Base-by-base conservation (phyloP, 2,797 vertebrate genomes). In the Oreortyx pictus region DNA sequence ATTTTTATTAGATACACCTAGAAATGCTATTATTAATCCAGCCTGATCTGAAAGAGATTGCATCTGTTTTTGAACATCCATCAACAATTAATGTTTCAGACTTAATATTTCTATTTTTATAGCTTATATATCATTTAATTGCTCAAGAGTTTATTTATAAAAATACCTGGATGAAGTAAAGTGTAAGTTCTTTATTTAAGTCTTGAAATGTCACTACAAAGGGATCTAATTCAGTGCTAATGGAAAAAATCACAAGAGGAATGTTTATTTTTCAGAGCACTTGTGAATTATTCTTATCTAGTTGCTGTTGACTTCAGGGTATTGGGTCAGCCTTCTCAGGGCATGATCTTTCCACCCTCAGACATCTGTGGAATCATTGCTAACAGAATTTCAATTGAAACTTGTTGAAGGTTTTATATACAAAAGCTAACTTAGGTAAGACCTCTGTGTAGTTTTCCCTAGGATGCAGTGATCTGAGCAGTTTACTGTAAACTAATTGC, bases 221-320 rank as follows among this genome's bases (percentile, higher is more conserved):
- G 77, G 86, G 44, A 76, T 91, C 82, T 93, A 74, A 79, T 94
- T 91, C 64, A 81, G 56, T 66, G 74, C 71, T 80, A 81, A 35
- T 52, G 15, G 19, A 59, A 73, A 80, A 80, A 88, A 52, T 44
- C 37, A 8, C 5, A 19, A 31, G 52, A 81, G 37, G 43, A 81
- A 14, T 5, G 1, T 49, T 65, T 68, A 13, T 59, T 91, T 61
- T 81, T 75, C n/a, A 76, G 64, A 81, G 50, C 14, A 4, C 24
- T 31, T 90, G 22, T 91, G 44, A 82, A 84, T 19, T 75, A 68
- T 52, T 31, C 22, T 82, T 72, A 47, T 17, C 8, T 66, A 29
- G 9, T 23, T n/a, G 20, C 6, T 78, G 24, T 9, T 87, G 59
- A 76, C 25, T 59, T 67, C 12, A 44, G 41, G 65, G 23, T 44